phyloP scores from a whole-genome alignment of 2,113 vertebrate genomes.

The Pyrgilauda ruficollis region DNA sequence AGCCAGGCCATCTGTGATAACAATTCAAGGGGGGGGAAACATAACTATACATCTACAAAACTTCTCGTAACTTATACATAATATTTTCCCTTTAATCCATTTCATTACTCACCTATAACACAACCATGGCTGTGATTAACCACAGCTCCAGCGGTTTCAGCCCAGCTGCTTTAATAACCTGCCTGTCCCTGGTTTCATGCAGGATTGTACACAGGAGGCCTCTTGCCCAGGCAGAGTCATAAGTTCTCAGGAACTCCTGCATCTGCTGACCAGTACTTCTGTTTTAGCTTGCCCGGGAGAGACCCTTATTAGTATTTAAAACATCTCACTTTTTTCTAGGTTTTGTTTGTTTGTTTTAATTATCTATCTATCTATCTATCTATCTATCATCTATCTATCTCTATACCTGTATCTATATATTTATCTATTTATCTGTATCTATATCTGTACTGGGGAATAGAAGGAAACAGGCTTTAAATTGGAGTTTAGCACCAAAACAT shows the following conservation, averaged over 20 bases:
- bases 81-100: not conserved
- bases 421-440: not conserved
- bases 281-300: constrained; percentile 13
- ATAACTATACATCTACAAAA: not conserved
- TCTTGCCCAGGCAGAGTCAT: not conserved
- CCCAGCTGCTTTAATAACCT: not conserved
- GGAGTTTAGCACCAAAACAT: not conserved
- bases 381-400: not conserved
- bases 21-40: not conserved
- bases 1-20: not conserved
- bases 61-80: not conserved
- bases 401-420: not conserved
- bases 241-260: constrained; percentile 2
- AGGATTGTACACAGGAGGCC: not conserved
- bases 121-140: not conserved
- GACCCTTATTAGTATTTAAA: constrained; percentile 12
- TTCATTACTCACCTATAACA: not conserved
- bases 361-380: not conserved
- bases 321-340: not conserved
- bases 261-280: not conserved
- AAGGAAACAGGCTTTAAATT: not conserved
- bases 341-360: not conserved
- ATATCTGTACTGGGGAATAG: not conserved
- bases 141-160: not conserved
- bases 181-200: not conserved